Conservation (phyloP, 2,113 vertebrate genomes). For the Paramormyrops kingsleyae region DNA sequence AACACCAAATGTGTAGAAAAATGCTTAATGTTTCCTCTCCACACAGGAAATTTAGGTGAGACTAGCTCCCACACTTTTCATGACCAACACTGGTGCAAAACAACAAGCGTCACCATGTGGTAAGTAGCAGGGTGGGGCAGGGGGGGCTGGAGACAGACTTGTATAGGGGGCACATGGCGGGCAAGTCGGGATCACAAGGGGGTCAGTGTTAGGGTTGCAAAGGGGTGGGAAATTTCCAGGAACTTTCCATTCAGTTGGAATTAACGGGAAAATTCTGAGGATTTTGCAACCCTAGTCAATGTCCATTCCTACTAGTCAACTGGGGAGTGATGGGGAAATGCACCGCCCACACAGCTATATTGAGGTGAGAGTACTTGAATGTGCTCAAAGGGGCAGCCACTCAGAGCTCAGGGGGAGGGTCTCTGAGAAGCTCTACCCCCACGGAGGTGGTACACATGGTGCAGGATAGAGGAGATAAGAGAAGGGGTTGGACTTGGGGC, state of each 20-base stretch:
- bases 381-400: slow-evolving; percentile 1
- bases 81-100: not conserved
- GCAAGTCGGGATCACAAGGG: slow-evolving; percentile 36
- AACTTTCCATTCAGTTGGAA: no score
- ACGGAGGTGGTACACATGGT: not conserved
- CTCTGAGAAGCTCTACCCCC: not conserved
- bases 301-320: slow-evolving; percentile 40
- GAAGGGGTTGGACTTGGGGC: not conserved
- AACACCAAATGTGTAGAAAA: not conserved
- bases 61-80: not conserved
- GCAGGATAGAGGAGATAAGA: not conserved
- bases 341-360: not conserved
- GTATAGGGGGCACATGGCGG: slow-evolving; percentile 30
- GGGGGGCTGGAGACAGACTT: not conserved
- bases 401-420: not conserved
- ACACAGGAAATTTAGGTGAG: not conserved
- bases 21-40: not conserved
- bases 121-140: not conserved
- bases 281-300: no score
- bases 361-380: slow-evolving; percentile 25
- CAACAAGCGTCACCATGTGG: not conserved
- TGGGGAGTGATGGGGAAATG: not conserved
- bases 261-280: no score
- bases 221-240: not conserved
- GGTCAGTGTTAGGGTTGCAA: slow-evolving; percentile 29